phyloP scores from a whole-genome alignment of 2,888 invertebrate genomes.

The Caradrina clavipalpis region DNA sequence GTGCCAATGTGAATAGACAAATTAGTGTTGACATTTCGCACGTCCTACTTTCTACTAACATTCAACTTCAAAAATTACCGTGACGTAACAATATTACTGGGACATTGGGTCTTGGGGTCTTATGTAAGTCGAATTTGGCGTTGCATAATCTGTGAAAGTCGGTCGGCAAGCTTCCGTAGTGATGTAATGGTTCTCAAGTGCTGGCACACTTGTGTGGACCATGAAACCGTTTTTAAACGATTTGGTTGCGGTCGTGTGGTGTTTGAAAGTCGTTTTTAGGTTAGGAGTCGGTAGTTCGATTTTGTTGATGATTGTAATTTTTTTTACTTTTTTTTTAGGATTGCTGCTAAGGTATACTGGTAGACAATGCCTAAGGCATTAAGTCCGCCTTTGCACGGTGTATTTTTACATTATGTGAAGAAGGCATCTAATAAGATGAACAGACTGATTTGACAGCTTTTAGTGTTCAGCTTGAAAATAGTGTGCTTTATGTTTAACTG shows the following conservation, averaged over 20 bases:
- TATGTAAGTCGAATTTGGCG: slow-evolving; percentile 82
- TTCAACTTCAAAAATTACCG: slow-evolving; percentile 84
- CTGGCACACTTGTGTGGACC: slow-evolving; percentile 79
- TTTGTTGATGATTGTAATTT: neutral
- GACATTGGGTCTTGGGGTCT: slow-evolving; percentile 88
- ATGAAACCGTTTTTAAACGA: slow-evolving; percentile 70
- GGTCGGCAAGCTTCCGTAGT: slow-evolving; percentile 86
- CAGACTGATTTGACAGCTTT: too few relatives aligned
- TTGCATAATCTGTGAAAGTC: slow-evolving; percentile 88
- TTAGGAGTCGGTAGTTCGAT: slow-evolving; percentile 45
- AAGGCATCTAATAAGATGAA: too few relatives aligned
- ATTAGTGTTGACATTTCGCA: slow-evolving; percentile 82
- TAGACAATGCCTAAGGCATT: too few relatives aligned
- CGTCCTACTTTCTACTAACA: slow-evolving; percentile 87
- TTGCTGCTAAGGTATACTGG: too few relatives aligned
- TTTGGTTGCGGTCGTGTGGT: slow-evolving; percentile 63
- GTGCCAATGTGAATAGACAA: slow-evolving; percentile 70
- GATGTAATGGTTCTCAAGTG: slow-evolving; percentile 79
- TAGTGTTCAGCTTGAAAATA: too few relatives aligned
- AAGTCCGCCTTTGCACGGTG: too few relatives aligned
- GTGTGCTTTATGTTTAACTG: too few relatives aligned
- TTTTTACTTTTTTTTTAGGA: neutral
- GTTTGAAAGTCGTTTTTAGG: slow-evolving; percentile 54
- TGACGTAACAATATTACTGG: slow-evolving; percentile 85
- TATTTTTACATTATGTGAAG: too few relatives aligned